phyloP scores from a whole-genome alignment of 2,113 vertebrate genomes.

The Accipiter cooperii region DNA sequence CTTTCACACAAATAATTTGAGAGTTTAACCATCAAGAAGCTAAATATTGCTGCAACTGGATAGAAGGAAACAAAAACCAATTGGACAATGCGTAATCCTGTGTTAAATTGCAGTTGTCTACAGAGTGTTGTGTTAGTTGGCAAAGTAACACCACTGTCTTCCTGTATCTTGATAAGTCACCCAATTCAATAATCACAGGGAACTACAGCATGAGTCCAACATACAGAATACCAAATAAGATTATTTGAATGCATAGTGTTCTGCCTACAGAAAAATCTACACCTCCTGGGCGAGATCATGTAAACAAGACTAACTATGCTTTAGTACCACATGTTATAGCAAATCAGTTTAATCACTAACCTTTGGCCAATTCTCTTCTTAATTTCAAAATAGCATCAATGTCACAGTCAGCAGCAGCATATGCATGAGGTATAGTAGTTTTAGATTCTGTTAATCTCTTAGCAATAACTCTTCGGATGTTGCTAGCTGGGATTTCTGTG shows the following conservation, averaged over 20 bases:
- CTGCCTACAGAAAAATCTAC: neutral
- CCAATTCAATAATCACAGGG: neutral
- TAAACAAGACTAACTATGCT: neutral
- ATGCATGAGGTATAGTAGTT: slow-evolving; percentile 90
- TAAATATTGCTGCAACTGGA: neutral
- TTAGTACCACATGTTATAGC: neutral
- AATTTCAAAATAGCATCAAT: slow-evolving; percentile 84
- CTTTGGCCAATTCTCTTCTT: slow-evolving; percentile 81
- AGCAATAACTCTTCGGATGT: slow-evolving; percentile 89
- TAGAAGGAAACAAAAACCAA: neutral
- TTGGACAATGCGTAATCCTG: neutral
- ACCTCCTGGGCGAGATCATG: neutral
- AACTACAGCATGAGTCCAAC: neutral
- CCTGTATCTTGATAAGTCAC: neutral
- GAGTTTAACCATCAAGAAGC: neutral
- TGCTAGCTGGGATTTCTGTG: slow-evolving; percentile 89
- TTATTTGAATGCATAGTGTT: neutral
- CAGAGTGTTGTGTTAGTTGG: neutral
- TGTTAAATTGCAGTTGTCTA: neutral
- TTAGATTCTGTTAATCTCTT: slow-evolving; percentile 93
- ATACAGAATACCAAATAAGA: neutral
- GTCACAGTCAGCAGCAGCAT: slow-evolving; percentile 87
- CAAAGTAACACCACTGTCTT: neutral
- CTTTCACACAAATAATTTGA: neutral
- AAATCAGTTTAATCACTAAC: neutral